phyloP scores from a whole-genome alignment of 2,797 vertebrate species.

The Acipenser transmontanus region DNA sequence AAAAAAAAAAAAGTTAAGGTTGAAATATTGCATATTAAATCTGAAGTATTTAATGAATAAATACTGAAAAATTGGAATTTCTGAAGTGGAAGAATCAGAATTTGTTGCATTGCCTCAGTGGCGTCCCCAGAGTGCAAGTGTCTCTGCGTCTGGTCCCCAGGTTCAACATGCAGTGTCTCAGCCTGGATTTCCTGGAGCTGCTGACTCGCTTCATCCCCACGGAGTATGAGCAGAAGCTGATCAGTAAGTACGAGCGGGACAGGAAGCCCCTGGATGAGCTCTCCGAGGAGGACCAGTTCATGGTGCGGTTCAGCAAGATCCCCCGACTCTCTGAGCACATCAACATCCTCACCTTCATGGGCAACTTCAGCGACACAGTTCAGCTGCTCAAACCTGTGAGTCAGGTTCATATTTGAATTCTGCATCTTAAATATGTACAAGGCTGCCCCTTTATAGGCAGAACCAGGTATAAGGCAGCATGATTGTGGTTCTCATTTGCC shows the following conservation, averaged over 20 bases:
- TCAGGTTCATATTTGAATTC: constrained; percentile 1
- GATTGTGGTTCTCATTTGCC: no score
- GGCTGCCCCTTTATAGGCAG: no score
- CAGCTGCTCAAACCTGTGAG: constrained; percentile 83
- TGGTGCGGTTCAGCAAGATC: constrained; percentile 84
- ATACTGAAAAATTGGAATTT: no score
- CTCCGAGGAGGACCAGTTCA: constrained; percentile 79
- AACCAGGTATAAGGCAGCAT: no score
- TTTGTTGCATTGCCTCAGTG: no score
- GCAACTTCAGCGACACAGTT: constrained; percentile 79
- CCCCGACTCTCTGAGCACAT: constrained; percentile 80
- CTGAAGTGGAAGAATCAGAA: no score
- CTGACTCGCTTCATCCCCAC: constrained; percentile 84
- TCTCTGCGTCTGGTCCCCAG: constrained; percentile 40
- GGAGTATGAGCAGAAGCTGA: constrained; percentile 78
- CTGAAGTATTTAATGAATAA: no score
- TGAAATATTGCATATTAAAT: no score
- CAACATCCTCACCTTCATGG: constrained; percentile 87
- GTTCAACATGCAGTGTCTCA: constrained; percentile 77
- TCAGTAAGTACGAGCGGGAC: constrained; percentile 78
- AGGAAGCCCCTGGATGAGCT: constrained; percentile 73
- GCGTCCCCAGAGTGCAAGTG: no score
- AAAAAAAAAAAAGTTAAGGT: no score
- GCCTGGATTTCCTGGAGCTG: constrained; percentile 88
- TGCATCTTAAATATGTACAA: no score